A percentile compares a stretch with the other conserved stretches of the same genome.
phyloP scores from a whole-genome alignment of 2,113 vertebrate species.

The Cyrtonyx montezumae region DNA sequence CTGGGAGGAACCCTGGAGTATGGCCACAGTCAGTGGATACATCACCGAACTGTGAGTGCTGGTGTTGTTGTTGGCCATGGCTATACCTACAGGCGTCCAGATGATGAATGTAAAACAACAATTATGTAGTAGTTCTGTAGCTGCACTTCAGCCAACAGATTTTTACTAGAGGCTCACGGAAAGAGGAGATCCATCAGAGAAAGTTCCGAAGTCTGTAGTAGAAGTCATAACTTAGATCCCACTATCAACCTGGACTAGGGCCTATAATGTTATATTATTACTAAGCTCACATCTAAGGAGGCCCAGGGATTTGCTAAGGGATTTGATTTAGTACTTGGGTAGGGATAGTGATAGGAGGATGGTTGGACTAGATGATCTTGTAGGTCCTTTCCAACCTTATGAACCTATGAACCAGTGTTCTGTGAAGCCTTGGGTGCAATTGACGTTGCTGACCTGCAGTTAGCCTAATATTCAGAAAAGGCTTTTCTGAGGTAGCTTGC shows the following conservation, averaged over 20 bases:
- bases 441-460: neutral
- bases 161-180: neutral
- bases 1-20: slow-evolving; percentile 92
- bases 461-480: neutral
- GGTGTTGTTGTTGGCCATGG: fast-evolving
- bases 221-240: neutral
- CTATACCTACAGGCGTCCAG: neutral
- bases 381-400: too few species aligned
- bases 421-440: neutral
- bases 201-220: neutral
- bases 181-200: neutral
- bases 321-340: too few species aligned
- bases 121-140: neutral
- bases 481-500: neutral
- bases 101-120: neutral
- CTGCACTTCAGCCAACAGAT: neutral
- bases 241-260: neutral
- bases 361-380: too few species aligned
- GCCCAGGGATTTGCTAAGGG: neutral
- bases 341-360: too few species aligned
- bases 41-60: slow-evolving; percentile 90
- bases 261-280: neutral
- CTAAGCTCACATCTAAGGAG: neutral
- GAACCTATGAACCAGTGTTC: too few species aligned
- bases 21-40: slow-evolving; percentile 93